Evolutionary conservation across 2,113 vertebrate species (phyloP).

Genomic region (Hucho hucho): DNA sequence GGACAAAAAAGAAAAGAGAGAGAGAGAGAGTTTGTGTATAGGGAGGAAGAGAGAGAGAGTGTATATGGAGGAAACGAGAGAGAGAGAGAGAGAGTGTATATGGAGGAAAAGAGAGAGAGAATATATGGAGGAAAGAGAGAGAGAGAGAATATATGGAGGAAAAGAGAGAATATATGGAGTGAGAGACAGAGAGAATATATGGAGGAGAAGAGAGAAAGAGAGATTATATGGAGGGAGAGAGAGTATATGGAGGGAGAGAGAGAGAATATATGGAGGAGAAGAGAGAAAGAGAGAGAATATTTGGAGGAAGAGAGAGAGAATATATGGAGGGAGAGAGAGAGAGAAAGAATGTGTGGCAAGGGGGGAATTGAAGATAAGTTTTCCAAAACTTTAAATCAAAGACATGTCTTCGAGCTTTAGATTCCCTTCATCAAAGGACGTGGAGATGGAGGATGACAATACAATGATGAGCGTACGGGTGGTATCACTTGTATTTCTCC

Average conservation of each 20-base stretch:
- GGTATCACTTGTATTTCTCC: background rate
- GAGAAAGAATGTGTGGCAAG: background rate
- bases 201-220: too few relatives aligned
- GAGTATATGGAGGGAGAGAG: too few relatives aligned
- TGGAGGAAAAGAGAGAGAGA: too few relatives aligned
- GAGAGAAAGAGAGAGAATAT: too few relatives aligned
- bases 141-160: too few relatives aligned
- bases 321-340: too few relatives aligned
- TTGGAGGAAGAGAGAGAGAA: too few relatives aligned
- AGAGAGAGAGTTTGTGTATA: background rate
- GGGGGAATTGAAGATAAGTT: constrained; percentile 9
- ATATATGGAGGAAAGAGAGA: too few relatives aligned
- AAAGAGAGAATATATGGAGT: too few relatives aligned
- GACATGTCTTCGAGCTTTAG: background rate
- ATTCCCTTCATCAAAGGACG: background rate
- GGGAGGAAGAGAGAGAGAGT: background rate
- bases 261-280: too few relatives aligned
- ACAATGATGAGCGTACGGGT: background rate
- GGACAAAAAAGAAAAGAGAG: background rate
- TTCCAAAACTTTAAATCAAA: background rate
- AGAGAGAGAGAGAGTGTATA: background rate
- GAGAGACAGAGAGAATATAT: too few relatives aligned
- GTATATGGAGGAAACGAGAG: background rate
- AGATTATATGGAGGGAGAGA: too few relatives aligned
- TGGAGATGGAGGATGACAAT: background rate